phyloP scores from a whole-genome alignment of 2,113 vertebrate genomes.

The Coregonus clupeaformis region DNA sequence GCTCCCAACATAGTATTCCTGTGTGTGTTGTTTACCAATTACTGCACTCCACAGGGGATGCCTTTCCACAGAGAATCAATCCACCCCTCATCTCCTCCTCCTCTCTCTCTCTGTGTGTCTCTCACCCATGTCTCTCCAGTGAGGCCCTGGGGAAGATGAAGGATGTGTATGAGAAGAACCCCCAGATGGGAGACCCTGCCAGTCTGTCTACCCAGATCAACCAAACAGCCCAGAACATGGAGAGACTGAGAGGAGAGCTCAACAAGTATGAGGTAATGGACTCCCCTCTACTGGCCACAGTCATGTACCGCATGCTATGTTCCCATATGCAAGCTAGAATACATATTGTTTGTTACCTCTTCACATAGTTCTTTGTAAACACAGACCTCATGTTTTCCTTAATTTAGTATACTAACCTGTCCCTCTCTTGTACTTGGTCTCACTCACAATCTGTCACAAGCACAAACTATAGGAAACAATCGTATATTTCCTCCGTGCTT shows the following conservation, averaged over 20 bases:
- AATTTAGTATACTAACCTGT: too few species aligned
- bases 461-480: neutral
- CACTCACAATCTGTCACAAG: neutral
- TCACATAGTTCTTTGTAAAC: too few species aligned
- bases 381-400: too few species aligned
- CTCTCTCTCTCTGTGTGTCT: neutral
- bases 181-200: slow-evolving; percentile 87
- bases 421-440: too few species aligned
- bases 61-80: slow-evolving; percentile 30
- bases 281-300: neutral
- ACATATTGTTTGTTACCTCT: too few species aligned
- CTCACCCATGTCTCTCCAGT: slow-evolving; percentile 53
- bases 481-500: neutral
- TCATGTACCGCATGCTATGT: too few species aligned
- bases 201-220: slow-evolving; percentile 83
- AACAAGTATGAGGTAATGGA: slow-evolving; percentile 83
- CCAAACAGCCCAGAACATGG: slow-evolving; percentile 83
- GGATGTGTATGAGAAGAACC: slow-evolving; percentile 89
- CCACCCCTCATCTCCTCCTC: neutral
- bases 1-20: slow-evolving; percentile 11
- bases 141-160: slow-evolving; percentile 91
- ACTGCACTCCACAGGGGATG: slow-evolving; percentile 41
- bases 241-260: slow-evolving; percentile 78
- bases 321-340: too few species aligned
- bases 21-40: slow-evolving; percentile 50